Percentiles rank a stretch among this genome's conserved stretches.
Conservation (phyloP, 2,888 invertebrate genomes). For the Rotaria socialis region DNA sequence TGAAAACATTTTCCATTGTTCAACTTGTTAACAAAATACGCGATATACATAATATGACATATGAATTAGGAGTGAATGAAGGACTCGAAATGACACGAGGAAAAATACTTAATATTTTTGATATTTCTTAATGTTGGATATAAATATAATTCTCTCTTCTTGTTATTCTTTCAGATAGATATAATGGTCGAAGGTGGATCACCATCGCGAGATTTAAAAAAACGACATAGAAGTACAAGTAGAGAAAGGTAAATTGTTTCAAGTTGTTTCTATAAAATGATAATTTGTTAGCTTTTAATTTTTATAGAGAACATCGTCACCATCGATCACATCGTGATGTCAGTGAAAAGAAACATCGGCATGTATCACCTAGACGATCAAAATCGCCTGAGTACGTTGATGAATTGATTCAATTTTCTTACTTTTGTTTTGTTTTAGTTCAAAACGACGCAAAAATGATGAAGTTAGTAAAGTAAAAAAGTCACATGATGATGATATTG, state of each 20-base stretch:
- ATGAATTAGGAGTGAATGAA: conserved; percentile 28
- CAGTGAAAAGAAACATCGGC: background rate
- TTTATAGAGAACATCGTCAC: conserved; percentile 18
- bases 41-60: conserved; percentile 27
- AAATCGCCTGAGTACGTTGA: background rate
- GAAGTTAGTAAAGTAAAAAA: background rate
- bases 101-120: conserved; percentile 16
- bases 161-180: background rate
- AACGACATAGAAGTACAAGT: conserved; percentile 16
- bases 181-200: background rate
- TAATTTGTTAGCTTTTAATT: background rate
- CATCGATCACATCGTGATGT: conserved; percentile 6
- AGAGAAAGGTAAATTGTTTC: background rate
- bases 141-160: background rate
- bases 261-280: background rate
- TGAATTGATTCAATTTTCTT: background rate
- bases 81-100: conserved; percentile 3
- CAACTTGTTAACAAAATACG: conserved; percentile 34
- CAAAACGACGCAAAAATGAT: conserved; percentile 25
- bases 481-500: background rate
- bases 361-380: background rate
- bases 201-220: background rate
- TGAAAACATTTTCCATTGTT: conserved; percentile 18
- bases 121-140: background rate
- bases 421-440: background rate